Evolutionary conservation across 1,140 invertebrate genomes (phyloP).

Genomic region (Frieseomelitta varia): DNA sequence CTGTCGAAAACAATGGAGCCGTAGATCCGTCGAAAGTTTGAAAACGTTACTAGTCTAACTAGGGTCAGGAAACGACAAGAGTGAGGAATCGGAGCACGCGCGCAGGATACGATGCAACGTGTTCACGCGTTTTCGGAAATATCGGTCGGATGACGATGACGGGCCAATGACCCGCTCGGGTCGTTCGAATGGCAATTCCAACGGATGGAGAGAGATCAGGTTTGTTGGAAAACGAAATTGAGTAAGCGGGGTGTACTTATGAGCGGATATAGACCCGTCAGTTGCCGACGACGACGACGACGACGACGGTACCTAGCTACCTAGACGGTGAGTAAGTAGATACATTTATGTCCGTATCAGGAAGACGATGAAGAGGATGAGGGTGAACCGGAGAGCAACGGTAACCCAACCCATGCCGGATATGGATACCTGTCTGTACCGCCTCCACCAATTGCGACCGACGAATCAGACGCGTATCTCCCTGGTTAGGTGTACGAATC

Average conservation of each 20-base stretch:
- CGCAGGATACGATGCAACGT: no score
- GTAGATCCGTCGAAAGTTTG: no score
- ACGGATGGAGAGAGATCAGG: neutral
- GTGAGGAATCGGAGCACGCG: neutral
- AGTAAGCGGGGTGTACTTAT: neutral
- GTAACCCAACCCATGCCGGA: constrained; percentile 76
- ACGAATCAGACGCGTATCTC: constrained; percentile 77
- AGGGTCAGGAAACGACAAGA: neutral
- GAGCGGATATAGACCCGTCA: no score
- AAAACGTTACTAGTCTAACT: no score
- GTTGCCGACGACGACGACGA: neutral
- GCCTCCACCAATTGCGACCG: constrained; percentile 79
- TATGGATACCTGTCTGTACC: constrained; percentile 78
- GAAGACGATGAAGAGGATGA: constrained; percentile 52
- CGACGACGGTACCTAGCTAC: neutral
- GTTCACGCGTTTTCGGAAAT: neutral
- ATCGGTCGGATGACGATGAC: neutral
- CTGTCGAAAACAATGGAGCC: no score
- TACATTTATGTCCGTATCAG: constrained; percentile 60
- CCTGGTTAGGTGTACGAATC: constrained; percentile 78
- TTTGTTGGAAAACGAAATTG: neutral
- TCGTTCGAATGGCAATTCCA: neutral
- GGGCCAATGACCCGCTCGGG: neutral
- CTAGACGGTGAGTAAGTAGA: neutral
- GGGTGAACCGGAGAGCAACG: constrained; percentile 56